Evolutionary conservation across 2,888 invertebrate genomes (phyloP).

Genomic region (Choristoneura rosaceana): DNA sequence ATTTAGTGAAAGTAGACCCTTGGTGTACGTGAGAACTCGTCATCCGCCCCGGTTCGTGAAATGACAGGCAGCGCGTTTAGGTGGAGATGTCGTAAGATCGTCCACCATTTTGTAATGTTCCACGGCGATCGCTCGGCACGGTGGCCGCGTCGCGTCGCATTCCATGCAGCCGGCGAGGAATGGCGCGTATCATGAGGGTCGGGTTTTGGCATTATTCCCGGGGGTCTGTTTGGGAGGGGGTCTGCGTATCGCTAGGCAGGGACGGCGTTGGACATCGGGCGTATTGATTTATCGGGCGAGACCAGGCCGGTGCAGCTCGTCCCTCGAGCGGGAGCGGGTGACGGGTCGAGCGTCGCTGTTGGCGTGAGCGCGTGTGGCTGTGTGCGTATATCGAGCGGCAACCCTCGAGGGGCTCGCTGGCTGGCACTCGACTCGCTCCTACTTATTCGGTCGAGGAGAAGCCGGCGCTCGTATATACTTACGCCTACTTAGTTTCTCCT

Average conservation of each 20-base stretch:
- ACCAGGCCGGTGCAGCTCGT: constrained; percentile 80
- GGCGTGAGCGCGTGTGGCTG: constrained; percentile 77
- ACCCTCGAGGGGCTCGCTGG: constrained; percentile 84
- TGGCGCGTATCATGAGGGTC: constrained; percentile 78
- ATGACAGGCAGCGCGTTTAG: constrained; percentile 82
- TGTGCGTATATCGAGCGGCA: constrained; percentile 84
- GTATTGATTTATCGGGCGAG: constrained; percentile 84
- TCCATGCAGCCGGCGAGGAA: constrained; percentile 81
- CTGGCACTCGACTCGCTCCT: constrained; percentile 83
- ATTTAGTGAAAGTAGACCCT: constrained; percentile 84
- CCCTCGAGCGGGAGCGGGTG: constrained; percentile 57
- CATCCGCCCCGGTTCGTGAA: constrained; percentile 82
- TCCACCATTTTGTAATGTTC: constrained; percentile 86
- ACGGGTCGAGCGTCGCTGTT: constrained; percentile 79
- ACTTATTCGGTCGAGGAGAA: constrained; percentile 83
- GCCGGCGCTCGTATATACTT: constrained; percentile 76
- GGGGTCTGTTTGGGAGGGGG: constrained; percentile 79
- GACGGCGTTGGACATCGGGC: constrained; percentile 71
- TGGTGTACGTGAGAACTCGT: constrained; percentile 81
- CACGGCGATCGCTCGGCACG: constrained; percentile 81
- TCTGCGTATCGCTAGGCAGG: constrained; percentile 70
- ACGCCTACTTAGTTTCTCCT: constrained; percentile 84
- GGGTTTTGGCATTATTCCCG: constrained; percentile 78
- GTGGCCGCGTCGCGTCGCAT: constrained; percentile 82
- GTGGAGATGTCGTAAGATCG: constrained; percentile 86